These are phyloP conservation scores for Phocides pigmalion DNA, from an alignment of 1,140 invertebrate genomes.

Conservation along the genomic window DNA sequence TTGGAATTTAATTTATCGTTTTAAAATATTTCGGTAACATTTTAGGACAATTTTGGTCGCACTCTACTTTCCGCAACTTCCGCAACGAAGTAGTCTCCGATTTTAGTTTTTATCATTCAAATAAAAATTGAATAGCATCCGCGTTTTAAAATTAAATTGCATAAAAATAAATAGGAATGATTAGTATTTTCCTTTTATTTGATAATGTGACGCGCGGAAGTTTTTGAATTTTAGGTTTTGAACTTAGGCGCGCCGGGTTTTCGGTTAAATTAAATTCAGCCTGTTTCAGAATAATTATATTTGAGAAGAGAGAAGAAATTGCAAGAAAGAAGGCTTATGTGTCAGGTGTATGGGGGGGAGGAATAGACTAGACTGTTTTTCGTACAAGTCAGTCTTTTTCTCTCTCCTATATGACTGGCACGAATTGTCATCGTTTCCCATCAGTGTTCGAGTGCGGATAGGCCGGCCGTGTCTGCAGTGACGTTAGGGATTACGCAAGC, in stretches of 20 bases:
- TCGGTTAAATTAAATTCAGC: slow-evolving; percentile 24
- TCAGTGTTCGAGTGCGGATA: neutral
- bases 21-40: slow-evolving; percentile 25
- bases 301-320: slow-evolving; percentile 43
- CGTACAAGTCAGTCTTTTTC: slow-evolving; percentile 81
- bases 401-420: slow-evolving; percentile 80
- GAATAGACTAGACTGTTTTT: slow-evolving; percentile 67
- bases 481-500: slow-evolving; percentile 77
- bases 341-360: slow-evolving; percentile 76
- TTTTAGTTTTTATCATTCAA: slow-evolving; percentile 49
- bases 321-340: slow-evolving; percentile 62
- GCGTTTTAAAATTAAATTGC: slow-evolving; percentile 36
- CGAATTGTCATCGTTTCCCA: slow-evolving; percentile 44
- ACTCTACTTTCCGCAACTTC: slow-evolving; percentile 69
- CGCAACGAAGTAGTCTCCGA: slow-evolving; percentile 52
- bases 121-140: slow-evolving; percentile 30
- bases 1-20: slow-evolving; percentile 35
- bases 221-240: slow-evolving; percentile 29
- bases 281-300: slow-evolving; percentile 50
- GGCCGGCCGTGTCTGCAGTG: slow-evolving; percentile 69
- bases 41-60: slow-evolving; percentile 46
- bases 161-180: slow-evolving; percentile 21
- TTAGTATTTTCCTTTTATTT: slow-evolving; percentile 47
- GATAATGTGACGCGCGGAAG: slow-evolving; percentile 53
- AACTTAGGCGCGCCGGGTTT: slow-evolving; percentile 38